These are phyloP conservation scores for Eutolmus rufibarbis DNA, from an alignment of 2,888 invertebrate species.

Conservation along the genomic window DNA sequence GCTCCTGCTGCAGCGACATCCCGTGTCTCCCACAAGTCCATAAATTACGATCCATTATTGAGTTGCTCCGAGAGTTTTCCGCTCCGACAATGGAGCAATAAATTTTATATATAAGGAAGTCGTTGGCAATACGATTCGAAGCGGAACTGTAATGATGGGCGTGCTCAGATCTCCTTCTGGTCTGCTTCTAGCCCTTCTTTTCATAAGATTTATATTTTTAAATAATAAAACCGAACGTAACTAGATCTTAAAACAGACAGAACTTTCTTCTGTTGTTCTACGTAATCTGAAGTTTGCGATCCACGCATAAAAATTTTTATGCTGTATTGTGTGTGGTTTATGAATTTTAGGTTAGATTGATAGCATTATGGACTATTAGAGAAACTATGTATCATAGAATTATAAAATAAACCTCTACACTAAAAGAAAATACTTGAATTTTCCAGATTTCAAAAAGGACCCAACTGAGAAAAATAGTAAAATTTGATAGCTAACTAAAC, in stretches of 20 bases:
- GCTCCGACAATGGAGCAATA: slow-evolving; percentile 46
- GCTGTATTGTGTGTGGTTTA: no score
- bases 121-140: slow-evolving; percentile 20
- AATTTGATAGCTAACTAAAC: no score
- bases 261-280: no score
- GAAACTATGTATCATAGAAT: no score
- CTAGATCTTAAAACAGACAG: neutral
- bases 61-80: slow-evolving; percentile 45
- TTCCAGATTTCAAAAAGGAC: no score
- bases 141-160: slow-evolving; percentile 40
- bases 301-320: no score
- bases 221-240: neutral
- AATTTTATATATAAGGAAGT: slow-evolving; percentile 44
- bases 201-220: neutral
- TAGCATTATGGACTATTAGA: no score
- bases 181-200: neutral
- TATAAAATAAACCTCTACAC: no score
- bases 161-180: neutral
- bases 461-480: no score
- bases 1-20: slow-evolving; percentile 4
- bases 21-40: slow-evolving; percentile 44
- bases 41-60: slow-evolving; percentile 49
- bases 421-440: no score
- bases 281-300: no score
- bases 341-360: no score